A percentile compares a stretch with the other conserved stretches of the same genome.
Conservation (phyloP, 2,797 vertebrate genomes). For the Cyprinodon diabolis region DNA sequence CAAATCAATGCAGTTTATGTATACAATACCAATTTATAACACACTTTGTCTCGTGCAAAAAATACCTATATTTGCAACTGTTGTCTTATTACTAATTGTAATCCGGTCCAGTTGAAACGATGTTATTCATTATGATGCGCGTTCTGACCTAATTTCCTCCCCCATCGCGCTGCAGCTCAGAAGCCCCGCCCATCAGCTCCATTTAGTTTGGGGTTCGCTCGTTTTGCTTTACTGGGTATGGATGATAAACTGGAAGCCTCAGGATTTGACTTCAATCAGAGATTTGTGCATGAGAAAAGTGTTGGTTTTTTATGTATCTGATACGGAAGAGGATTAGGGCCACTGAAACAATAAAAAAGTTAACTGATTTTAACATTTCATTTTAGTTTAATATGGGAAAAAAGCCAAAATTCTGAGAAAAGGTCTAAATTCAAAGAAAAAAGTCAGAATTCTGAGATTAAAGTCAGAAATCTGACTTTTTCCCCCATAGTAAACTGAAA, state of each 20-base stretch:
- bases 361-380: too few relatives aligned
- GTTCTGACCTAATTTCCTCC: constrained; percentile 58
- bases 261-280: neutral
- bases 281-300: neutral
- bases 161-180: constrained; percentile 29
- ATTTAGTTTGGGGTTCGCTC: constrained; percentile 53
- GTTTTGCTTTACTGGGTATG: constrained; percentile 16
- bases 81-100: neutral
- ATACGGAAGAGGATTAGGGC: too few relatives aligned
- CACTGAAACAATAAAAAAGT: too few relatives aligned
- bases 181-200: constrained; percentile 29
- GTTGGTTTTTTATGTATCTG: neutral
- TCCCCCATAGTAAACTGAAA: too few relatives aligned
- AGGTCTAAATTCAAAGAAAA: too few relatives aligned
- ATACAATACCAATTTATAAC: too few relatives aligned
- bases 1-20: too few relatives aligned
- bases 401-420: too few relatives aligned
- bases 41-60: neutral
- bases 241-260: neutral
- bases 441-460: too few relatives aligned
- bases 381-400: too few relatives aligned
- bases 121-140: neutral
- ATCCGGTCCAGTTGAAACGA: neutral
- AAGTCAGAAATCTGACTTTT: too few relatives aligned
- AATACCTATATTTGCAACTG: neutral